Evolutionary conservation across 1,140 invertebrate species (phyloP).

Genomic region (Aethina tumida): DNA sequence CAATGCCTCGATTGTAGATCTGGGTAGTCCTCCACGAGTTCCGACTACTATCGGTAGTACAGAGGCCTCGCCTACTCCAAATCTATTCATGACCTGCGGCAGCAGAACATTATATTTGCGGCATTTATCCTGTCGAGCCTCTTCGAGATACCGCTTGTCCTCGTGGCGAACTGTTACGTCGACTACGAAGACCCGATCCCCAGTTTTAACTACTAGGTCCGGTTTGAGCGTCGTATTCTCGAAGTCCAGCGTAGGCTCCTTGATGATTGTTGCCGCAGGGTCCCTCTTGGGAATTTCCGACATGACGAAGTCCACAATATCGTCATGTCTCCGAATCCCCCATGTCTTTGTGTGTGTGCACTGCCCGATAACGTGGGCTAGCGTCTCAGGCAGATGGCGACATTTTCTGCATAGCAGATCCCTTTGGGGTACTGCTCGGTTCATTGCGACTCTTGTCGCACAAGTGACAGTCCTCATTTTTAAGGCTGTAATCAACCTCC

Average conservation of each 20-base stretch:
- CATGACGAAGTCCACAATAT: slow-evolving; percentile 21
- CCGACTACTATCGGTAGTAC: slow-evolving; percentile 30
- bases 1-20: slow-evolving; percentile 17
- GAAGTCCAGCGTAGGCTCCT: slow-evolving; percentile 10
- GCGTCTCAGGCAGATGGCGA: slow-evolving; percentile 17
- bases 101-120: slow-evolving; percentile 19
- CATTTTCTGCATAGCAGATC: slow-evolving; percentile 12
- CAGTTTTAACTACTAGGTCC: slow-evolving; percentile 20
- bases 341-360: slow-evolving; percentile 20
- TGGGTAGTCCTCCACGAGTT: slow-evolving; percentile 28
- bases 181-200: slow-evolving; percentile 20
- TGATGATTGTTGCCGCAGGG: slow-evolving; percentile 11
- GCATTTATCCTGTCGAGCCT: slow-evolving; percentile 15
- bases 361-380: slow-evolving; percentile 23
- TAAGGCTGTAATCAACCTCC: slow-evolving; percentile 18
- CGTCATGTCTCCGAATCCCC: slow-evolving; percentile 22
- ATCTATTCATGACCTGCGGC: slow-evolving; percentile 10
- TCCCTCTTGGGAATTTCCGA: slow-evolving; percentile 7
- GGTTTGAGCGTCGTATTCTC: slow-evolving; percentile 21
- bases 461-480: slow-evolving; percentile 29
- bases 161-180: slow-evolving; percentile 33
- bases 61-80: slow-evolving; percentile 7
- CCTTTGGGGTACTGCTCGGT: slow-evolving; percentile 7
- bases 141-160: slow-evolving; percentile 18
- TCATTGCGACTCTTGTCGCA: slow-evolving; percentile 15